Percentiles rank a stretch among this genome's conserved stretches.
Conservation (phyloP, 2,888 invertebrate genomes). For the Agrochola litura region DNA sequence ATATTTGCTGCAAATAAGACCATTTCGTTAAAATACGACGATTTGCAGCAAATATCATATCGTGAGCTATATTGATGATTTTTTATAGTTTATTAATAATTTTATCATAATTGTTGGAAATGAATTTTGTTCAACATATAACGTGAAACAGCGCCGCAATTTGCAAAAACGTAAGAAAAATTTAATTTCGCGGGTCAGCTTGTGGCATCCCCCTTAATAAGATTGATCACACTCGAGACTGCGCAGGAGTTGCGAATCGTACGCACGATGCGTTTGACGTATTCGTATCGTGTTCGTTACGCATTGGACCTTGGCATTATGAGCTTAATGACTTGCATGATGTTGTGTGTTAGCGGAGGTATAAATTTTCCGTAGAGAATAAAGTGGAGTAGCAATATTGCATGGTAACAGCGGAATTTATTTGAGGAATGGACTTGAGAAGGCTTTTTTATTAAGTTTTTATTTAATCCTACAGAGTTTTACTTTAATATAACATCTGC, state of each 20-base stretch:
- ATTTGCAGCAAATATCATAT: not conserved
- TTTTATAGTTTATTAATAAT: not conserved
- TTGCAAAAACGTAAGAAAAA: not conserved
- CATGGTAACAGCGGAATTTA: slow-evolving; percentile 19
- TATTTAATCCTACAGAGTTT: not conserved
- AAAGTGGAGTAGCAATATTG: slow-evolving; percentile 14
- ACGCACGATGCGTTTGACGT: slow-evolving; percentile 41
- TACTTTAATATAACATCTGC: not conserved
- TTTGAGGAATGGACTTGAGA: not conserved
- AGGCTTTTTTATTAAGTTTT: not conserved
- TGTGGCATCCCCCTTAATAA: not conserved
- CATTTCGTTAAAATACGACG: not conserved
- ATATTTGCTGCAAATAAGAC: not conserved
- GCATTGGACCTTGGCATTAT: slow-evolving; percentile 55
- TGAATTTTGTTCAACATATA: not conserved
- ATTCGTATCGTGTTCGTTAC: slow-evolving; percentile 45
- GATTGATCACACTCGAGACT: slow-evolving; percentile 33
- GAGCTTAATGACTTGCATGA: slow-evolving; percentile 48
- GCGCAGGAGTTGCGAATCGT: slow-evolving; percentile 35
- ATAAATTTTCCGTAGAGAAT: slow-evolving; percentile 47
- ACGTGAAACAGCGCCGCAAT: not conserved
- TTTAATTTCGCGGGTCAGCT: not conserved
- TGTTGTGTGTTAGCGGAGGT: slow-evolving; percentile 35
- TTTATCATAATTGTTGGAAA: not conserved
- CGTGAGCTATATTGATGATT: not conserved